Evolutionary conservation across 1,140 invertebrate species (phyloP), one percentile per base, ranked within the genome.

Genomic region (Bradynema listronoti): DNA sequence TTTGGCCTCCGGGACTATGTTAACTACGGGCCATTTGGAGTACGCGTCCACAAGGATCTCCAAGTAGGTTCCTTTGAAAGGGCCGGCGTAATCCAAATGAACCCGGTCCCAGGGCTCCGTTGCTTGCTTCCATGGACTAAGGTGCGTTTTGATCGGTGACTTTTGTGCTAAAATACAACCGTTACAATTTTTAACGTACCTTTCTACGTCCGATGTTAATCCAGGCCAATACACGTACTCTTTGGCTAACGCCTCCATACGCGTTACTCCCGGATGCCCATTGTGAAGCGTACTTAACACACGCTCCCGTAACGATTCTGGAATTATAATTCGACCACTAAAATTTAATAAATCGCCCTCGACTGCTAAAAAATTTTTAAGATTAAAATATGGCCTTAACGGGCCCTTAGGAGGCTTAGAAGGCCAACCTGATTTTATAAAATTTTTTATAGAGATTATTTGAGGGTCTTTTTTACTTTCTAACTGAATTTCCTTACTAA

Each of bases 181-280:
- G 16, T 43, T 11, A 59, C 55, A 56, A 22, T 24, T 56, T 1
- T 49, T 24, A 22, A 56, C 55, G 2, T 56, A n/a, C 5, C 24
- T 56, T 25, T 56, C 55, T 16, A 56, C 58, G 27, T 56, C 55
- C 24, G 55, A 24, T 43, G 52, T 54, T 27, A 56, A 11, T 25
- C 47, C 56, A 1, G 55, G 54, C 55, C 55, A 56, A 5, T 46
- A 56, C 16, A 56, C n/a, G 24, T 56, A 46, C 11, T 66, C 71
- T 16, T 82, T 45, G 1, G 84, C 75, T 14, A 82, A 45, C 0
- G 71, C 61, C 70, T 85, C 85, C 82, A 84, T 85, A 0, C 71
- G 75, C 0, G 78, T 78, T 7, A 83, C 79, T 4, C 83, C 82
- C n/a, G 78, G 76, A 65, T 84, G 83, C 2, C 76, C 79, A 9